phyloP scores from a whole-genome alignment of 2,797 vertebrate genomes.

The Notolepis coatsorum region DNA sequence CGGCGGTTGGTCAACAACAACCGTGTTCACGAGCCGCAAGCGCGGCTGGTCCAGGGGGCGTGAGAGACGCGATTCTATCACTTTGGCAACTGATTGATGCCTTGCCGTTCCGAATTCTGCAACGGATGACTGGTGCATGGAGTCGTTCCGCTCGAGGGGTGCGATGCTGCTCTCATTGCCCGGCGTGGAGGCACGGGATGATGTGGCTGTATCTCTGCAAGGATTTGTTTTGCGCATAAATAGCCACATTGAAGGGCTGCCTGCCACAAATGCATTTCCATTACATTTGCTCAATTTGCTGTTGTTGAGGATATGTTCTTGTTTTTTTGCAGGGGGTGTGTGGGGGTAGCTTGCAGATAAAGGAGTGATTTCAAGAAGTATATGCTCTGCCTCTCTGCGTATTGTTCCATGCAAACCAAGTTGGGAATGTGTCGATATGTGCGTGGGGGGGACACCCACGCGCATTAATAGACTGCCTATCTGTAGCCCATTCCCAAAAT shows the following conservation, averaged over 20 bases:
- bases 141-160: slow-evolving; percentile 15
- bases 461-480: slow-evolving; percentile 29
- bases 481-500: slow-evolving; percentile 13
- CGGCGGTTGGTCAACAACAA: slow-evolving; percentile 2
- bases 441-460: background rate
- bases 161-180: background rate
- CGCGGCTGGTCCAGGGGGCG: slow-evolving; percentile 43
- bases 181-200: slow-evolving; percentile 3
- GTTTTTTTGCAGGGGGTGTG: background rate
- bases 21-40: slow-evolving; percentile 31
- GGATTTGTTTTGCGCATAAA: slow-evolving; percentile 57
- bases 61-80: slow-evolving; percentile 36
- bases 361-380: slow-evolving; percentile 47
- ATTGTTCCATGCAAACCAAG: slow-evolving; percentile 45
- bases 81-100: slow-evolving; percentile 18
- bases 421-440: slow-evolving; percentile 18
- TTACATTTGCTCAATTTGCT: background rate
- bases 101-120: slow-evolving; percentile 23
- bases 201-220: background rate
- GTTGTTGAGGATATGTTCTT: slow-evolving; percentile 15
- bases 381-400: too few species aligned
- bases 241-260: slow-evolving; percentile 31
- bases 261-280: background rate
- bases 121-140: background rate
- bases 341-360: slow-evolving; percentile 17